Base-by-base conservation (phyloP, 2,888 invertebrate species). In the Epinotia nisella region DNA sequence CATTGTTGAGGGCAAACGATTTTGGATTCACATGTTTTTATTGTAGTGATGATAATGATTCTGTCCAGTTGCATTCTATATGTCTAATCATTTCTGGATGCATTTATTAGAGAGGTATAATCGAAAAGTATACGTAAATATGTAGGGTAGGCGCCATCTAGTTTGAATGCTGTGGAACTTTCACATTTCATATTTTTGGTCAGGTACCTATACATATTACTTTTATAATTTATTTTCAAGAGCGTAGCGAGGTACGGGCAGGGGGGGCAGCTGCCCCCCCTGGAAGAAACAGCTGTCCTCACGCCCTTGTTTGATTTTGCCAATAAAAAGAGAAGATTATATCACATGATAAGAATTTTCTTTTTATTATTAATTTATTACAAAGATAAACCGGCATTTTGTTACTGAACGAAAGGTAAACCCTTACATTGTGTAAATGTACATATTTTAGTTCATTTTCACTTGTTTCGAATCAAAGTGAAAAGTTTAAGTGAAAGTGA, bases 401-500 rank as follows among this genome's bases (percentile, higher is more conserved):
- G 15, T 39, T 21, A 53, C 7, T 39, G 15, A 53, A 39, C 21
- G 7, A 53, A 19, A 53, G 15, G 53, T 39, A 13, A 19, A 35
- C 35, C 53, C 64, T n/a, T n/a, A n/a, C 53, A 64, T 45, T 29
- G 19, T 62, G 49, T n/a, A 49, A 1, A 24, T 62, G 45, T 45
- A 15, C 21, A 61, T 21, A 49, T 62, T 62, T 62, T 24, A 45
- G 62, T 62, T 41, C 21, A 45, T 61, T 62, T 24, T 29, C 45
- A 49, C 49, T 62, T 35, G 45, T n/a, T 9, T 41, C 4, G 2
- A 24, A 45, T 24, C n/a, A 21, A 1, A 49, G 49, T 24, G 49
- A 17, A 61, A 61, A 3, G 5, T n/a, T n/a, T n/a, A n/a, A n/a
- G n/a, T n/a, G n/a, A 21, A 1, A 49, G 49, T 24, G 49, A 17